phyloP scores from a whole-genome alignment of 2,888 invertebrate species.

The Euplagia quadripunctaria region DNA sequence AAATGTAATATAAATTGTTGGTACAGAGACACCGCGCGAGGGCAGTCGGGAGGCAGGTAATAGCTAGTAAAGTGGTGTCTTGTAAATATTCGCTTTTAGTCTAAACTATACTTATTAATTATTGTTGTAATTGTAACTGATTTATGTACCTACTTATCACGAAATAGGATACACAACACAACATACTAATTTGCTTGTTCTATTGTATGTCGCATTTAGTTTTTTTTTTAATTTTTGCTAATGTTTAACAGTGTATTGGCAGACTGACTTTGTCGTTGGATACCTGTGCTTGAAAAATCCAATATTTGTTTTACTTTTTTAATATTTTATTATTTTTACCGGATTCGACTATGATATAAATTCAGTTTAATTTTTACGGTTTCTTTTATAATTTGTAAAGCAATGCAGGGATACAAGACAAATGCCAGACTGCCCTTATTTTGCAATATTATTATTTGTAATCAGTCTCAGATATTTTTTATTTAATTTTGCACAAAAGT shows the following conservation, averaged over 20 bases:
- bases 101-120: conserved; percentile 68
- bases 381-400: not conserved
- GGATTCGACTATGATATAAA: not conserved
- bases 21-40: conserved; percentile 42
- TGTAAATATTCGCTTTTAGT: conserved; percentile 85
- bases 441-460: conserved; percentile 23
- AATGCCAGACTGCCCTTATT: conserved; percentile 7
- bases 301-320: not conserved
- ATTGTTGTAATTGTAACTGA: conserved; percentile 66
- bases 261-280: not conserved
- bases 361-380: not conserved
- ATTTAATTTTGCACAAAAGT: conserved; percentile 26
- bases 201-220: conserved; percentile 45
- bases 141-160: conserved; percentile 58
- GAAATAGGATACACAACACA: conserved; percentile 41
- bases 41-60: conserved; percentile 74
- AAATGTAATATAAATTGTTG: conserved; percentile 31
- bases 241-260: conserved; percentile 10
- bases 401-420: not conserved
- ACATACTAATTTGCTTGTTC: conserved; percentile 42
- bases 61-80: conserved; percentile 77
- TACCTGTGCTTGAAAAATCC: not conserved
- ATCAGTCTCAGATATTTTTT: conserved; percentile 10
- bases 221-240: conserved; percentile 22
- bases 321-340: conserved; percentile 5